Base-by-base conservation (phyloP, 2,797 vertebrate genomes). In the Danio tinwini region DNA sequence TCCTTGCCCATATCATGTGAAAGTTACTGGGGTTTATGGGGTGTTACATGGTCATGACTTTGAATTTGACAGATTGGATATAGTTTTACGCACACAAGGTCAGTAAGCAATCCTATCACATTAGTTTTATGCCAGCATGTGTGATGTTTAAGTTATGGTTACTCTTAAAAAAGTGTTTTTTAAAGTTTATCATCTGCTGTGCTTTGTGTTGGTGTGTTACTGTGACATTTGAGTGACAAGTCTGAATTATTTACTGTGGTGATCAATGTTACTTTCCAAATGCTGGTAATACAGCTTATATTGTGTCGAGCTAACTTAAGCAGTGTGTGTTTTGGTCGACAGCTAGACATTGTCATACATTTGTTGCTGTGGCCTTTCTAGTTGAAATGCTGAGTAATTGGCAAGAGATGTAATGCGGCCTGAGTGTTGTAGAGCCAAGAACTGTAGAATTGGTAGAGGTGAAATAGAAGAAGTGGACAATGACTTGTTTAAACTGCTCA, bases 321-420 rank as follows among this genome's bases (percentile, higher is more conserved):
- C 42, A 47, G 6, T 47, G 55, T 2, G 4, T 50, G 14, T 29
- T 69, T 52, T 21, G 59, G 55, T 42, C 1, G 16, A 74, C 73
- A 74, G 59, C n/a, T 42, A 64, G 37, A 9, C 13, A 16, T 61
- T n/a, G 45, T 70, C 50, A 47, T 61, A 19, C 58, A 65, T 73
- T 55, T 64, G 70, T 72, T 76, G 56, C 73, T 81, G 58, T 67
- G 21, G 70, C 44, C 78, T 80, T 44, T 74, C 70, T 52, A 70
- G 40, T 49, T 55, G 50, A 80, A 64, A 64, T 55, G 49, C 50
- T 29, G 40, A 39, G 49, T 65, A 72, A 76, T 55, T 64, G 74
- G 74, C 59, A 47, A 39, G 47, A 73, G 16, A 63, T 53, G 52
- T 56, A 76, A 42, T 55, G 37, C 47, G 65, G 19, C 5, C 39